Conservation (phyloP, 2,888 invertebrate genomes). For the Diabrotica balteata region DNA sequence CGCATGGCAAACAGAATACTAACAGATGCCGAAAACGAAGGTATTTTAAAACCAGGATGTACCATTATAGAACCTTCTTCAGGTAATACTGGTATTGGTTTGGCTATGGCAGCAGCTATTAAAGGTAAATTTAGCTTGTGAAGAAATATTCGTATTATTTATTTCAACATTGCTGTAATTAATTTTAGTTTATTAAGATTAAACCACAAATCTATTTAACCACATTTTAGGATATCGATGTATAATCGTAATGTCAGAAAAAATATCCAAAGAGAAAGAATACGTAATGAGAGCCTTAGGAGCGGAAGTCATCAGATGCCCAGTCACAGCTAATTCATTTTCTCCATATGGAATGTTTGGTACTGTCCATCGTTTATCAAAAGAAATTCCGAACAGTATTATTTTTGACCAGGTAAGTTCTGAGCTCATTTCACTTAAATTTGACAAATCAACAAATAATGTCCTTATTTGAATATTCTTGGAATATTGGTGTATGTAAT, state of each 20-base stretch:
- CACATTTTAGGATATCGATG: conserved; percentile 79
- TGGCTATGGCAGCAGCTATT: conserved; percentile 93
- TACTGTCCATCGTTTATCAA: conserved; percentile 81
- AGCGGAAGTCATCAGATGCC: conserved; percentile 94
- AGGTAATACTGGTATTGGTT: conserved; percentile 84
- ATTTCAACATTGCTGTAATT: background rate
- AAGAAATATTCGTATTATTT: no score
- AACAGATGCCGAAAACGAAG: conserved; percentile 87
- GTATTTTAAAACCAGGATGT: conserved; percentile 85
- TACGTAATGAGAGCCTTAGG: conserved; percentile 88
- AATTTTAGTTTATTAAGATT: background rate
- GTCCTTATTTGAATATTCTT: no score
- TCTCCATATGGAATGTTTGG: conserved; percentile 90
- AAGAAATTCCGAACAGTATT: conserved; percentile 89
- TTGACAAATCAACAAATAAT: no score
- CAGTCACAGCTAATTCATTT: conserved; percentile 88
- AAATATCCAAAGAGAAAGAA: conserved; percentile 99
- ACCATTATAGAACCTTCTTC: conserved; percentile 98
- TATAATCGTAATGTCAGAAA: conserved; percentile 97
- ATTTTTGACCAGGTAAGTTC: conserved; percentile 85
- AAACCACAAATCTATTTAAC: no score
- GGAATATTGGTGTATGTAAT: no score
- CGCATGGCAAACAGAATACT: conserved; percentile 95
- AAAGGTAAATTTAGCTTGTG: conserved; percentile 61
- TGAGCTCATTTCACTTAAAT: no score